Evolutionary conservation across 2,113 vertebrate species (phyloP), one percentile per base, ranked within the genome.

Genomic region (Protobothrops mucrosquamatus): DNA sequence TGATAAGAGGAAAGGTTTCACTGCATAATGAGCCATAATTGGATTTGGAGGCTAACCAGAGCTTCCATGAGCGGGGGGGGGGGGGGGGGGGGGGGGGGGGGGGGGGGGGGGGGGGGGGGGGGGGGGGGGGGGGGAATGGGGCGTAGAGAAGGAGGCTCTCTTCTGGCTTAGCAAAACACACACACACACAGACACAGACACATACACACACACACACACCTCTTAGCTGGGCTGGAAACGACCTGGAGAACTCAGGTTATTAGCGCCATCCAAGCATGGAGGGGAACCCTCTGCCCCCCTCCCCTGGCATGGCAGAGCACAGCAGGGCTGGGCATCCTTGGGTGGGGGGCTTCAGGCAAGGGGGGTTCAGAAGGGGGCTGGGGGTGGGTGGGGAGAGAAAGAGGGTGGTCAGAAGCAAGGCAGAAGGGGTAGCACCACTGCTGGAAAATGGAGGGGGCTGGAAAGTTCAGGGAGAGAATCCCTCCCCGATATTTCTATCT

Each of bases 31-130:
- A 97, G 96, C 94, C 93, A 93, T 97, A 97, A 97, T 97, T 97
- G 96, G 97, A 97, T 97, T 97, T 97, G 95, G 96, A 96, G 96
- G 96, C 96, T 97, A 97, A 97, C 95, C 95, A 95, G 96, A 95
- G 96, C 95, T 97, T 88, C 94, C 94, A 94, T 95, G 90, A 94
- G 95, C 96, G n/a, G n/a, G n/a, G n/a, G n/a, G n/a, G n/a, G n/a
- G n/a, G n/a, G n/a, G n/a, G n/a, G n/a, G n/a, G n/a, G n/a, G n/a
- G n/a, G n/a, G n/a, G n/a, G n/a, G n/a, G n/a, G n/a, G n/a, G n/a
- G n/a, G n/a, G n/a, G n/a, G n/a, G n/a, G n/a, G n/a, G n/a, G n/a
- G n/a, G n/a, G n/a, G n/a, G n/a, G n/a, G n/a, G 46, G n/a, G 93
- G 95, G 7, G 11, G 12, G 12, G 46, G 0, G 26, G 4, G 24